These are phyloP conservation scores for Pygoscelis adeliae DNA, from an alignment of 2,113 vertebrate species.

Conservation along the genomic window DNA sequence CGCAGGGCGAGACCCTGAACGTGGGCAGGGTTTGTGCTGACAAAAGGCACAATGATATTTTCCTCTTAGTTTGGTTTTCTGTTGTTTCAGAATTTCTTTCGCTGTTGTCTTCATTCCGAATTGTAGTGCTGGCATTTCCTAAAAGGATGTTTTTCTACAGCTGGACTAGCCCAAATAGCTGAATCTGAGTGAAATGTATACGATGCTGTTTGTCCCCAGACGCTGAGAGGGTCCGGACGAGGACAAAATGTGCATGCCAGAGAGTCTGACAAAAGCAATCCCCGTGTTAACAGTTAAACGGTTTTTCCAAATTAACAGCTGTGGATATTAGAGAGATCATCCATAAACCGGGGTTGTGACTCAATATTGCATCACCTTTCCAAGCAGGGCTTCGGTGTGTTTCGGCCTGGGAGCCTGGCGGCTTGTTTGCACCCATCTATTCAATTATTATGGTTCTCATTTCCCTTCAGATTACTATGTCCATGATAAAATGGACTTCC, in stretches of 20 bases:
- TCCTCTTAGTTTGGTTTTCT: not conserved
- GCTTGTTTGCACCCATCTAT: not conserved
- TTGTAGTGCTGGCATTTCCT: not conserved
- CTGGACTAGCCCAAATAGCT: not conserved
- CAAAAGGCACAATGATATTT: not conserved
- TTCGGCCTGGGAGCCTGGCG: not conserved
- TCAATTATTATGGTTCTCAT: fast-evolving
- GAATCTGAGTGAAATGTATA: not conserved
- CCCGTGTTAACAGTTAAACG: not conserved
- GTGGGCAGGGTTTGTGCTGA: not conserved
- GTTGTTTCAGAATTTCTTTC: not conserved
- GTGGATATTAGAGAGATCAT: not conserved
- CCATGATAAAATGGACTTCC: not conserved
- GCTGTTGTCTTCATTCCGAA: not conserved
- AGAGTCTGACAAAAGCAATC: not conserved
- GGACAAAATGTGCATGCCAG: not conserved
- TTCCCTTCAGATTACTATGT: not conserved
- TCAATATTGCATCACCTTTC: constrained; percentile 42
- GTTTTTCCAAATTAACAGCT: not conserved
- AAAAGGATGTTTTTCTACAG: not conserved
- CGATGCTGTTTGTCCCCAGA: not conserved
- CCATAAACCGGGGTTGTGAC: not conserved
- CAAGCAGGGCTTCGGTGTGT: not conserved
- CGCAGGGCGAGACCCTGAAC: not conserved
- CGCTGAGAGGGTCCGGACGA: not conserved